These are phyloP conservation scores for Oncorhynchus tshawytscha DNA, from an alignment of 2,113 vertebrate genomes.

Conservation along the genomic window DNA sequence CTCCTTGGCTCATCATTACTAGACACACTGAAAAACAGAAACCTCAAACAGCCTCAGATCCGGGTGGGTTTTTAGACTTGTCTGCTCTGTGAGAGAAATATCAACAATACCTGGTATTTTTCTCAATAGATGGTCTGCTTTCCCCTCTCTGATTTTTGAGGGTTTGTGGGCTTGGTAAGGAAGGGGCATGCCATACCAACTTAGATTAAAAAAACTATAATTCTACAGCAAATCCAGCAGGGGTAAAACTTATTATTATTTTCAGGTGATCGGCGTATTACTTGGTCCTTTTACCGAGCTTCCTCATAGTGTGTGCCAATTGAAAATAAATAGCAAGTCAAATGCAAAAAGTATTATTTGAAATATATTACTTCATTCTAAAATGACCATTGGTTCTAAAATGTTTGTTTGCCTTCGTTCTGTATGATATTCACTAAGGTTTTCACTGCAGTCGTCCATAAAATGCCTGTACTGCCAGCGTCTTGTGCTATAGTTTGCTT, in stretches of 20 bases:
- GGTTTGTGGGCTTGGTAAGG: constrained; percentile 3
- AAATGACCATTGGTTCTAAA: constrained; percentile 35
- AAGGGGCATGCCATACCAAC: not conserved
- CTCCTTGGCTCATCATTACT: constrained; percentile 7
- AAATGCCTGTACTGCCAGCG: constrained; percentile 56
- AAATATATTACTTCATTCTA: constrained; percentile 50
- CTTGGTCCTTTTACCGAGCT: constrained; percentile 33
- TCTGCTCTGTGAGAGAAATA: constrained; percentile 21
- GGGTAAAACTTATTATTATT: not conserved
- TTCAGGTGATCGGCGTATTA: constrained; percentile 23
- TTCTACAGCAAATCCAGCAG: not conserved
- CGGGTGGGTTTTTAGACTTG: constrained; percentile 5
- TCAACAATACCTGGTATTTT: constrained; percentile 18
- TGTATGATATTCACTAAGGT: constrained; percentile 40
- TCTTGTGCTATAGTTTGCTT: constrained; percentile 75
- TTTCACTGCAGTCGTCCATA: constrained; percentile 15
- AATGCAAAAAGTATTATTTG: constrained; percentile 55
- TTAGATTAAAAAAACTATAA: not conserved
- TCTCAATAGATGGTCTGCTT: constrained; percentile 12
- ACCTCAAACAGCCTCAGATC: not conserved
- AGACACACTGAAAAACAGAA: constrained; percentile 21
- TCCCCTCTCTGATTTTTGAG: not conserved
- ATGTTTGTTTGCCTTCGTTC: constrained; percentile 43
- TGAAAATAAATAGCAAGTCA: constrained; percentile 64
- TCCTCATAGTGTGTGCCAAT: constrained; percentile 53